These are phyloP conservation scores for Lanistes nyassanus DNA, from an alignment of 1,140 invertebrate species.

Conservation along the genomic window DNA sequence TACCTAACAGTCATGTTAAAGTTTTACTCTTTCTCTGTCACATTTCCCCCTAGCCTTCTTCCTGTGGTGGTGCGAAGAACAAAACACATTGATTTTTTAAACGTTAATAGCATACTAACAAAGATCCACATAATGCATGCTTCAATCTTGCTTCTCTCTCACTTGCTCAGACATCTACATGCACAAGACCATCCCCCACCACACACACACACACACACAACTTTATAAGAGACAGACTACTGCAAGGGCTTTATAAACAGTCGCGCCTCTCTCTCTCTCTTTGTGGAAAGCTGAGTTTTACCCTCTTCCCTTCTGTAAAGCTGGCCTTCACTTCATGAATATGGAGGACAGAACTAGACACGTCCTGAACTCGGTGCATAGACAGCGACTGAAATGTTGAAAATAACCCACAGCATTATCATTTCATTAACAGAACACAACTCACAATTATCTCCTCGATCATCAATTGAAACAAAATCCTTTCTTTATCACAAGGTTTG, in stretches of 20 bases:
- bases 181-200: too few relatives aligned
- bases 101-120: too few relatives aligned
- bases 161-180: too few relatives aligned
- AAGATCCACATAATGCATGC: too few relatives aligned
- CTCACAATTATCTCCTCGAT: neutral
- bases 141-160: too few relatives aligned
- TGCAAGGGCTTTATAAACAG: neutral
- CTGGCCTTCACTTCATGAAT: slow-evolving; percentile 44
- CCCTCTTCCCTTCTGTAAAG: slow-evolving; percentile 34
- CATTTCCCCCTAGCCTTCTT: neutral
- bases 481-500: too few relatives aligned
- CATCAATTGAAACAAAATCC: neutral
- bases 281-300: slow-evolving; percentile 6
- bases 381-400: slow-evolving; percentile 23
- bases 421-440: too few relatives aligned
- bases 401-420: too few relatives aligned
- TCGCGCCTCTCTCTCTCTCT: neutral
- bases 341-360: slow-evolving; percentile 35
- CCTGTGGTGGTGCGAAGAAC: neutral
- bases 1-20: too few relatives aligned
- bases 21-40: neutral
- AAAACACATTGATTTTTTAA: too few relatives aligned
- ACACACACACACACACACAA: too few relatives aligned
- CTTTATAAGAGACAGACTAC: neutral
- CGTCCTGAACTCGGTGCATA: slow-evolving; percentile 15